These are phyloP conservation scores for Drosophila tsacasi DNA, from an alignment of 1,140 invertebrate species.

Conservation along the genomic window DNA sequence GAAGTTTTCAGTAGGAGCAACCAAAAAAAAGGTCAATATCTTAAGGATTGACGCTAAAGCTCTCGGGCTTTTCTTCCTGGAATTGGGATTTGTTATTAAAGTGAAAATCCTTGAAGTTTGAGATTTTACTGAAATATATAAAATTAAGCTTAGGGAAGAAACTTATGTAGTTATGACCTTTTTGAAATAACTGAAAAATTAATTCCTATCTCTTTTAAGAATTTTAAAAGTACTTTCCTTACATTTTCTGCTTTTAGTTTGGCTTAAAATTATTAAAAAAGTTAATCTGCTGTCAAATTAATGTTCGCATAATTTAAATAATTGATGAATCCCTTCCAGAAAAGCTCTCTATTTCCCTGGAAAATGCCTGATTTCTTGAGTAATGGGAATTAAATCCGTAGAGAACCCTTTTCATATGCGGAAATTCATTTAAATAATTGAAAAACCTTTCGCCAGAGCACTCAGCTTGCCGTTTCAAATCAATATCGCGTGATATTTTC, in stretches of 20 bases:
- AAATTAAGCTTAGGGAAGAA: background rate
- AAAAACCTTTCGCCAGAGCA: background rate
- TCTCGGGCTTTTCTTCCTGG: background rate
- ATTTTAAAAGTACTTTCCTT: too few relatives aligned
- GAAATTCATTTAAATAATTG: slow-evolving; percentile 10
- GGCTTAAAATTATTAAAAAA: background rate
- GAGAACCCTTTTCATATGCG: background rate
- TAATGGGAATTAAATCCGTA: background rate
- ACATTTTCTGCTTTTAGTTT: background rate
- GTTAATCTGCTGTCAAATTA: background rate
- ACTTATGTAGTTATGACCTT: too few relatives aligned
- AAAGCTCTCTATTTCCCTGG: background rate
- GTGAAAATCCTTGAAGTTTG: background rate
- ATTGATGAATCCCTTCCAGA: background rate
- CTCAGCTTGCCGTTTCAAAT: background rate
- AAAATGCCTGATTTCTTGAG: background rate
- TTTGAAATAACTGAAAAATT: background rate
- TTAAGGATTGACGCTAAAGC: background rate
- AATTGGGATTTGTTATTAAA: background rate
- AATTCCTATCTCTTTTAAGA: background rate
- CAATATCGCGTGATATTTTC: slow-evolving; percentile 6
- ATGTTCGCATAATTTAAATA: background rate
- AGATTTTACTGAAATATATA: background rate
- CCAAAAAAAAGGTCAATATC: slow-evolving; percentile 3
- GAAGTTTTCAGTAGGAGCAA: slow-evolving; percentile 8